Evolutionary conservation across 1,140 invertebrate genomes (phyloP), one percentile per base, ranked within the genome.

Genomic region (Rhagoletis zephyria): DNA sequence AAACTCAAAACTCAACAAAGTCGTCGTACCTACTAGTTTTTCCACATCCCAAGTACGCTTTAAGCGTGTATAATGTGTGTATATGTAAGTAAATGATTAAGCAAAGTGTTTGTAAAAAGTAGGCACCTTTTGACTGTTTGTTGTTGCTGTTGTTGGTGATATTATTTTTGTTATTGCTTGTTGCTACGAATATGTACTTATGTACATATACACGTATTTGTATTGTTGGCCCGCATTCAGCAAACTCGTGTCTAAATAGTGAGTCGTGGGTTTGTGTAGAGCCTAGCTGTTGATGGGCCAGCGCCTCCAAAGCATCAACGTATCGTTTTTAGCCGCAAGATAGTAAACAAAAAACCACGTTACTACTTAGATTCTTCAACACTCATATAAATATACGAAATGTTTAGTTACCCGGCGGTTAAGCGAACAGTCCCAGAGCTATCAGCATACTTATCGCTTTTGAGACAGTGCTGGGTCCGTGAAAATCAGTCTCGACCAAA

Each of bases 271-370:
- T 81, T 12, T 59, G 9, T 7, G 74, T 19, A n/a, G 45, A 51
- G 12, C 48, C 1, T 51, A 48, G 6, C 74, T 51, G 51, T n/a
- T 59, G 74, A 3, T 81, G 48, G n/a, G 74, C 40, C 74, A 81
- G 16, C 30, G 30, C 30, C 48, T 19, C 45, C 48, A 81, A n/a
- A 16, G 74, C 48, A 81, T 19, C 74, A 51, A n/a, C 6, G 74
- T 81, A 30, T 67, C 16, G 74, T 56, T 81, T 81, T n/a, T 81
- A 81, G n/a, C n/a, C 48, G 48, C 7, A 81, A 81, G 74, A 81
- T 81, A 81, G 74, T 81, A 81, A 81, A 81, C 74, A 81, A 81
- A 81, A 74, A 81, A 81, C 42, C 45, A 81, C 74, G 74, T 56
- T 81, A 81, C n/a, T 56, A 81, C 74, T 56, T 81, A 81, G 16